Base-by-base conservation (phyloP, 2,888 invertebrate species). In the Steinernema carpocapsae region DNA sequence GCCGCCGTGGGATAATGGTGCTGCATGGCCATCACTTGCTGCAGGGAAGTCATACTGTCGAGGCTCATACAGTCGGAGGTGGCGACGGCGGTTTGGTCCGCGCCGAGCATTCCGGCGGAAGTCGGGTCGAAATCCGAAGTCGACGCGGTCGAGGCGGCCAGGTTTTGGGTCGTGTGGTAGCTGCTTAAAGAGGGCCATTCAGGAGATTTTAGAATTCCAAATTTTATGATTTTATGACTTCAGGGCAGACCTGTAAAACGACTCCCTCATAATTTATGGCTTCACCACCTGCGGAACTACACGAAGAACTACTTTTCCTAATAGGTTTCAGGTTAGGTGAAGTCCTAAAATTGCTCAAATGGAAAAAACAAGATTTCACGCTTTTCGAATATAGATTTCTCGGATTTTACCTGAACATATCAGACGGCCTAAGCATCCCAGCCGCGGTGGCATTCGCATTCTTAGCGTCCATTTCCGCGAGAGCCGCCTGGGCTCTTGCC, bases 401-500 rank as follows among this genome's bases (percentile, higher is more conserved):
- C n/a, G n/a, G n/a, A n/a, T n/a, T n/a, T n/a, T 43, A 85, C 85
- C 83, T 82, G 78, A 85, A 85, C 85, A 85, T 86, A 70, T 85
- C 85, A 43, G 81, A 79, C 17, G 83, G 81, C 71, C 85, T 74
- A 76, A 84, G 80, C 45, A 84, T 72, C 19, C 77, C 43, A 19
- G 80, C 71, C 14, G 78, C 75, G 77, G 80, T 29, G 78, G 77
- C 75, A 72, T 82, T 80, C 32, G 84, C 84, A 74, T 85, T 86
- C 75, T 85, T 85, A 26, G 86, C 83, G 74, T 85, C 85, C 75
- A 85, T 84, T 71, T 84, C 84, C 74, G 82, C 85, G 19, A 85
- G 75, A 43, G 79, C 78, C 14, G 72, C 75, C 59, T 78, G 75
- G 3, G 80, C 82, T 70, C 80, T 80, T 12, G 82, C 82, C 64